A percentile compares a stretch with the other conserved stretches of the same genome.
phyloP scores from a whole-genome alignment of 2,113 vertebrate species.

The Pelmatolapia mariae region DNA sequence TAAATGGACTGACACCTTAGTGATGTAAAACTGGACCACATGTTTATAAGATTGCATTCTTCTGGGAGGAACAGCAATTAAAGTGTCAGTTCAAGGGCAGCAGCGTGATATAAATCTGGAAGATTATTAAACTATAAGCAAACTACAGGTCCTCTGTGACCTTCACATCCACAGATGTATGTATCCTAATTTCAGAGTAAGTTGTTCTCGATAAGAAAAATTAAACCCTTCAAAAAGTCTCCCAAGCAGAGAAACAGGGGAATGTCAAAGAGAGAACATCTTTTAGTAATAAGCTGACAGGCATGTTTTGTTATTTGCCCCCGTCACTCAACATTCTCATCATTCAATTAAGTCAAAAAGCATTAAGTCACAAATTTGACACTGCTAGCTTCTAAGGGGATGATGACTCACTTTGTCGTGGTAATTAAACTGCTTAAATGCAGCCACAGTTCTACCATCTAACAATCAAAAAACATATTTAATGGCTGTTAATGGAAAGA shows the following conservation, averaged over 20 bases:
- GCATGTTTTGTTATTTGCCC: neutral
- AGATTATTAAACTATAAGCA: neutral
- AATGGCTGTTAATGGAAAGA: neutral
- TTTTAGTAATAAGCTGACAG: neutral
- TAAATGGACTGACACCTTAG: neutral
- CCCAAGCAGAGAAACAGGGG: neutral
- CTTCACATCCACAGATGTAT: neutral
- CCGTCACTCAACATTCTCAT: neutral
- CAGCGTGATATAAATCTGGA: neutral
- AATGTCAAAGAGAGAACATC: neutral
- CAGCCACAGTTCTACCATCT: neutral
- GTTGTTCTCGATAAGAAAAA: neutral
- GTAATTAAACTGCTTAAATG: neutral
- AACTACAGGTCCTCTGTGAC: neutral
- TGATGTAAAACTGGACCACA: neutral
- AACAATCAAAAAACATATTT: neutral
- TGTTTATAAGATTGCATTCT: neutral
- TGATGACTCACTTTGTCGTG: constrained; percentile 8
- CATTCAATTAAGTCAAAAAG: constrained; percentile 2
- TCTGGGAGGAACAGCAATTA: neutral
- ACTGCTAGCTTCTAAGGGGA: neutral
- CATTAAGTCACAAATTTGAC: neutral
- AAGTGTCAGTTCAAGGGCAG: neutral
- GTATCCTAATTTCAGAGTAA: neutral
- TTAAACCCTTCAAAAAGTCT: neutral